Conservation (phyloP, 2,113 vertebrate species). For the Oreotrochilus melanogaster region DNA sequence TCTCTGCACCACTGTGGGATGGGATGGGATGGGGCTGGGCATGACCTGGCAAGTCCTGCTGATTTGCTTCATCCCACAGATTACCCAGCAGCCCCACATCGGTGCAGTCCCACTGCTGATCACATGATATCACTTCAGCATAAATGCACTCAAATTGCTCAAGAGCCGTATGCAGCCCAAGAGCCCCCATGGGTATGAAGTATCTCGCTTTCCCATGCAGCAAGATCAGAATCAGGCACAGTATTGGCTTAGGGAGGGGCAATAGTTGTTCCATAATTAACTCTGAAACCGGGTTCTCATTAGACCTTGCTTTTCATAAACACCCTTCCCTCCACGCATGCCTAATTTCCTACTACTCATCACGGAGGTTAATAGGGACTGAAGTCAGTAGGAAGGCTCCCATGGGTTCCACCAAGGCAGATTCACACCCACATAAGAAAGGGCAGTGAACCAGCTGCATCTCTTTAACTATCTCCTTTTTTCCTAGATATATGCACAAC, state of each 20-base stretch:
- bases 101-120: slow-evolving; percentile 26
- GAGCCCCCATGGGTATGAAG: slow-evolving; percentile 69
- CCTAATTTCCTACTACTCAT: slow-evolving; percentile 64
- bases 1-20: slow-evolving; percentile 50
- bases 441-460: slow-evolving; percentile 3
- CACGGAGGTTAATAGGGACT: slow-evolving; percentile 26
- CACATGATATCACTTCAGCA: slow-evolving; percentile 63
- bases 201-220: slow-evolving; percentile 62
- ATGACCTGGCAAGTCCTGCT: slow-evolving; percentile 69
- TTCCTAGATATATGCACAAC: slow-evolving; percentile 42
- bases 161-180: slow-evolving; percentile 57
- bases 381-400: slow-evolving; percentile 33
- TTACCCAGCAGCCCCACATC: slow-evolving; percentile 60
- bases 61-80: slow-evolving; percentile 74
- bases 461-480: slow-evolving; percentile 2
- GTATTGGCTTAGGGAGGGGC: slow-evolving; percentile 58
- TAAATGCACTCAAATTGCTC: slow-evolving; percentile 63
- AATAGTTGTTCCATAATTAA: slow-evolving; percentile 68
- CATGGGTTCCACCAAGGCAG: slow-evolving; percentile 11
- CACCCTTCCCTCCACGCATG: slow-evolving; percentile 50
- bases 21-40: slow-evolving; percentile 56
- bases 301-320: slow-evolving; percentile 69
- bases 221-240: slow-evolving; percentile 11
- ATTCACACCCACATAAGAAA: slow-evolving; percentile 46
- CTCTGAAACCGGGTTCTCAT: slow-evolving; percentile 63